Evolutionary conservation across 1,140 invertebrate genomes (phyloP), one percentile per base, ranked within the genome.

Genomic region (Mya arenaria): DNA sequence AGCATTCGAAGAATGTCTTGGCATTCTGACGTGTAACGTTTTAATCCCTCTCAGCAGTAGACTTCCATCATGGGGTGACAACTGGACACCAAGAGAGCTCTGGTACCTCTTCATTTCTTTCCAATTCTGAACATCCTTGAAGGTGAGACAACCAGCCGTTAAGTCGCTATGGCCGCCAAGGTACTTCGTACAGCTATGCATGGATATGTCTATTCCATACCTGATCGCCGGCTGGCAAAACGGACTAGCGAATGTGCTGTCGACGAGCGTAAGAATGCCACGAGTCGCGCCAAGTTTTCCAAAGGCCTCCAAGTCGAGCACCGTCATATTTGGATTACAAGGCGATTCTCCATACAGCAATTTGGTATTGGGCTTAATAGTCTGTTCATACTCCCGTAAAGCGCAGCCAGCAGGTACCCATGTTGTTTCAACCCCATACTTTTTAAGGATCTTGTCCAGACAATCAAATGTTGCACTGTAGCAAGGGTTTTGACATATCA

Each of bases 331-430:
- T 0, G 98, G 98, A 94, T 99, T 99, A 39, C 98, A 98, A 1
- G 98, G 98, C 0, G 96, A 96, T 93, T 99, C 99, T 41, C 99
- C 93, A 97, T 98, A 99, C 23, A 99, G 93, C 92, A 99, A 94
- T 96, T 97, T 98, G 2, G 98, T 99, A 84, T 97, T 97, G 3
- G 95, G 92, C 91, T 95, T 94, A 36, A 99, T 93, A 4, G 95
- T 94, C 44, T 95, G 94, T 82, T 95, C 93, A 63, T 89, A 90
- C 32, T 98, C 89, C 65, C 95, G 94, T 34, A 95, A 93, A 6
- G 94, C 77, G 86, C 96, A 93, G 8, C 95, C 95, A 39, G 96
- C 94, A 92, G 98, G 96, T 15, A 97, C 95, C 92, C 97, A 97
- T 0, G 95, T 94, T 8, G 94, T 93, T 87, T 95, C 91, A 8